Evolutionary conservation across 2,888 invertebrate species (phyloP).

Genomic region (Spodoptera picta): DNA sequence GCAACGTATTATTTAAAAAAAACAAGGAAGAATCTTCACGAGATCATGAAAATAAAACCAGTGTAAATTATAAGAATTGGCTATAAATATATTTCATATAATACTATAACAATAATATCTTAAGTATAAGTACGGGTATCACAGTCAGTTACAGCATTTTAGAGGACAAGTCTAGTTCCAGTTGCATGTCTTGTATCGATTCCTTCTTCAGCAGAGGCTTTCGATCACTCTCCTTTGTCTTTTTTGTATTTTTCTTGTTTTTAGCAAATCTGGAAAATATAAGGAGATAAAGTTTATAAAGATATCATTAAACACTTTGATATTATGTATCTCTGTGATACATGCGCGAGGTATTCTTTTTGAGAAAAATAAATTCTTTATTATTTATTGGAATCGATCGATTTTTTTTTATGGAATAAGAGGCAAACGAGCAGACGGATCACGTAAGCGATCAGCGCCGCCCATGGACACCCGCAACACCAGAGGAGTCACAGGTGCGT

Average conservation of each 20-base stretch:
- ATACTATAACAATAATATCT: slow-evolving; percentile 53
- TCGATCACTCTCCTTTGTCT: slow-evolving; percentile 89
- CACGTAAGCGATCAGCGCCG: too few relatives aligned
- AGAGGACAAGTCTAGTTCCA: slow-evolving; percentile 82
- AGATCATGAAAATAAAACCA: neutral
- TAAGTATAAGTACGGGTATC: slow-evolving; percentile 67
- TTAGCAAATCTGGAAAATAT: slow-evolving; percentile 82
- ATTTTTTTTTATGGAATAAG: too few relatives aligned
- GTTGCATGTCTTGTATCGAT: slow-evolving; percentile 83
- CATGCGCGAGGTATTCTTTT: too few relatives aligned
- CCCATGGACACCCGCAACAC: too few relatives aligned
- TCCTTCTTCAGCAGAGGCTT: slow-evolving; percentile 87
- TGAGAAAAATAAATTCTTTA: too few relatives aligned
- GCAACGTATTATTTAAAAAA: too few relatives aligned
- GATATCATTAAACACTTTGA: too few relatives aligned
- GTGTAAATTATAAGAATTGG: slow-evolving; percentile 41
- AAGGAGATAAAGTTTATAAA: neutral
- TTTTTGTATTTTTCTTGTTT: slow-evolving; percentile 88
- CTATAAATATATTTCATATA: slow-evolving; percentile 59
- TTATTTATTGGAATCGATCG: too few relatives aligned
- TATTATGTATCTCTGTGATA: too few relatives aligned
- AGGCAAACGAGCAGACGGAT: too few relatives aligned
- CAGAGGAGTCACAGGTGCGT: too few relatives aligned
- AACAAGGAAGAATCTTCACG: too few relatives aligned
- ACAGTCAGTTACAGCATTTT: slow-evolving; percentile 86